Evolutionary conservation across 1,140 invertebrate genomes (phyloP).

Genomic region (Drosophila bipectinata): DNA sequence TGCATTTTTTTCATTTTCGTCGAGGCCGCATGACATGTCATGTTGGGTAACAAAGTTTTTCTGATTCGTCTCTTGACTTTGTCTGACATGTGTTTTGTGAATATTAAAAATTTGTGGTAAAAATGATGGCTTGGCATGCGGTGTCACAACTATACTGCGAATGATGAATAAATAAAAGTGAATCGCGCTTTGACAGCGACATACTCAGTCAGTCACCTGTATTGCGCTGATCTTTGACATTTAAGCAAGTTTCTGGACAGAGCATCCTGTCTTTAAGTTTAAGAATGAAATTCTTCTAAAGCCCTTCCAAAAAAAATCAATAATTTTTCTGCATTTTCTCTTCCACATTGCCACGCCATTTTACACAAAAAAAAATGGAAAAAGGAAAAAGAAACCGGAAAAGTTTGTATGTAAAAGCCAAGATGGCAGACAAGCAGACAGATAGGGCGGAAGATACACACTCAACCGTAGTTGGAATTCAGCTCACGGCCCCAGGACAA

Average conservation of each 20-base stretch:
- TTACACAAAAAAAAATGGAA: slow-evolving; percentile 37
- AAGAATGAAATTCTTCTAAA: not conserved
- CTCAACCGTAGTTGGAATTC: slow-evolving; percentile 55
- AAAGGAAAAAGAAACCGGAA: slow-evolving; percentile 5
- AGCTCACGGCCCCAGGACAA: slow-evolving; percentile 64
- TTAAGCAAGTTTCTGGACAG: slow-evolving; percentile 41
- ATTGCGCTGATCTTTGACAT: slow-evolving; percentile 52
- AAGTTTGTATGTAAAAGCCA: slow-evolving; percentile 44
- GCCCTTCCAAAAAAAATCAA: slow-evolving; percentile 53
- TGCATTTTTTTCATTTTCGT: slow-evolving; percentile 20
- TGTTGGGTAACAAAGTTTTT: slow-evolving; percentile 26
- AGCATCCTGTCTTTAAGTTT: slow-evolving; percentile 31
- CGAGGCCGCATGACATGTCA: slow-evolving; percentile 58
- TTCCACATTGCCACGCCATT: slow-evolving; percentile 69
- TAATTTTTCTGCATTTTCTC: slow-evolving; percentile 43
- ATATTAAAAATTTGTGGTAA: slow-evolving; percentile 53
- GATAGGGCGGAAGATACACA: slow-evolving; percentile 21
- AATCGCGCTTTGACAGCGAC: slow-evolving; percentile 63
- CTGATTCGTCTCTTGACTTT: slow-evolving; percentile 35
- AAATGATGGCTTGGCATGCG: slow-evolving; percentile 58
- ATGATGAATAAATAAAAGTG: slow-evolving; percentile 73
- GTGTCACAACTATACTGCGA: slow-evolving; percentile 59
- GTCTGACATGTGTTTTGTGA: slow-evolving; percentile 45
- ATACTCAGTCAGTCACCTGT: slow-evolving; percentile 5
- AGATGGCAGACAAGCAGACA: slow-evolving; percentile 62